phyloP scores from a whole-genome alignment of 2,797 vertebrate genomes.

The Pipistrellus kuhlii region DNA sequence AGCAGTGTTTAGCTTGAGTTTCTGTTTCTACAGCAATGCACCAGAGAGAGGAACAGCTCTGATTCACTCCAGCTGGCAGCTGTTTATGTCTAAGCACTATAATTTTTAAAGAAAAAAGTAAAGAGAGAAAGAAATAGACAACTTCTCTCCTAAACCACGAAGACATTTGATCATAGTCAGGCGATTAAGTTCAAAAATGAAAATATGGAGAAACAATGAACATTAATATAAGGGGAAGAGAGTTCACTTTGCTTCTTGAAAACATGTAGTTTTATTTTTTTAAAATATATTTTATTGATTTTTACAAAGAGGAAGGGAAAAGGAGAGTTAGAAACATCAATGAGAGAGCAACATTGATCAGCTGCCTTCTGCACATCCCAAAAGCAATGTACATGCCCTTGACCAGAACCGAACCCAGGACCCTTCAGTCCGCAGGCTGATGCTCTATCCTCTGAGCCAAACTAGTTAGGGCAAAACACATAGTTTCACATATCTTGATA shows the following conservation, averaged over 20 bases:
- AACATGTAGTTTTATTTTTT: background rate
- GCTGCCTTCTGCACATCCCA: no score
- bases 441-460: no score
- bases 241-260: background rate
- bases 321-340: no score
- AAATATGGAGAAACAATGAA: background rate
- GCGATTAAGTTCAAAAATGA: background rate
- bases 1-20: background rate
- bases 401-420: no score
- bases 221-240: background rate
- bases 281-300: background rate
- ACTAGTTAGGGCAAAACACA: background rate
- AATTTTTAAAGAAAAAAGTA: background rate
- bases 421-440: no score
- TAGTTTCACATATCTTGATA: background rate
- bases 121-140: background rate
- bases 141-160: background rate
- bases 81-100: background rate
- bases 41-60: background rate
- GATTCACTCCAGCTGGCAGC: background rate
- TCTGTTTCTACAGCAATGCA: background rate
- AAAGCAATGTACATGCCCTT: no score
- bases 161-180: background rate
- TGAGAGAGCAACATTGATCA: no score
- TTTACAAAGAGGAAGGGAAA: no score